Base-by-base conservation (phyloP, 2,113 vertebrate genomes). In the Eulemur macaco region DNA sequence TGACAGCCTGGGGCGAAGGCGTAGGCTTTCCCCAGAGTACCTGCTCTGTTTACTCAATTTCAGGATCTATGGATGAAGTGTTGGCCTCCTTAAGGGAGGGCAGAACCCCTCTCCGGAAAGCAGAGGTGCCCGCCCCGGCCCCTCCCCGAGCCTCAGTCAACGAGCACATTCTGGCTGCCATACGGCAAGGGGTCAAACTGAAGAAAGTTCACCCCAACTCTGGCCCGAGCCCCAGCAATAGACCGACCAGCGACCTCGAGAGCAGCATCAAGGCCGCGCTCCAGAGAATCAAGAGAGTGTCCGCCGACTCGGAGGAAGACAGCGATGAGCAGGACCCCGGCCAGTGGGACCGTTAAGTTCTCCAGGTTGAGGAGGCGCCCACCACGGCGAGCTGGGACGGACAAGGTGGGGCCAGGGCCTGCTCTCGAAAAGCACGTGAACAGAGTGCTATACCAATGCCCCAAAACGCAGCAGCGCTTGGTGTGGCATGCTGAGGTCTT, bases 51-150 rank as follows among this genome's bases (percentile, higher is more conserved):
- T 56, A 10, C 0, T 84, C 29, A 13, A 25, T 89, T 97, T 81
- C 97, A 99, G 99, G 99, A 71, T 99, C 99, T 1, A 99, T 99
- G 99, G 99, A 99, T 37, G 99, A 99, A 73, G 99, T 99, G 95
- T 50, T 99, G 98, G 99, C 99, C 31, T 99, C 99, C 0, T 95
- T 99, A 14, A 99, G 99, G 97, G 98, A 98, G 0, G 98, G 98
- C 45, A 98, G 98, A 77, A 95, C 98, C 83, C 98, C 96, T 39
- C 99, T 99, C 23, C 98, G 98, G 64, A 99, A 97, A 89, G 98
- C 93, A 29, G 98, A 98, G 0, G 92, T 18, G 42, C 77, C 64
- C 0, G 15, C 76, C 5, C 60, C 20, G 0, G n/a, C 69, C 10
- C 45, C 45, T 2, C 93, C 91, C 12, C 8, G 90, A 0, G 31